These are phyloP conservation scores for Acromyrmex charruanus DNA, from an alignment of 1,140 invertebrate species.

Conservation along the genomic window DNA sequence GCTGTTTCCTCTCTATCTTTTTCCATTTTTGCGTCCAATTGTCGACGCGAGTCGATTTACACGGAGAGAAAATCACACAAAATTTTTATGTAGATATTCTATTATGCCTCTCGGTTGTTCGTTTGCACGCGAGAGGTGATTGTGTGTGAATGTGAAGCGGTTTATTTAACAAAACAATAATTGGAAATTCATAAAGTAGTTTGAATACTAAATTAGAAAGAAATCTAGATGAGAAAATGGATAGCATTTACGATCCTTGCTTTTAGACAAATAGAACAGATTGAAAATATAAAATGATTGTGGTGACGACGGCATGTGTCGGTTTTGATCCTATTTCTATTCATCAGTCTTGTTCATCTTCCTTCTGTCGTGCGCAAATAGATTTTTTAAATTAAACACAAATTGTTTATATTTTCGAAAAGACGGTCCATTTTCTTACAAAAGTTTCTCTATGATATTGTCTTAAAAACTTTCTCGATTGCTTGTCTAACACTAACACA, in stretches of 20 bases:
- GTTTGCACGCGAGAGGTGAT: neutral
- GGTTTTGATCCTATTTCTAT: slow-evolving; percentile 71
- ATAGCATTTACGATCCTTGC: neutral
- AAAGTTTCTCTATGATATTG: neutral
- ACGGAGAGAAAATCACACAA: neutral
- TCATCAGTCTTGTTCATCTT: slow-evolving; percentile 66
- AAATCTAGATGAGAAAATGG: neutral
- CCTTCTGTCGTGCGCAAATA: slow-evolving; percentile 61
- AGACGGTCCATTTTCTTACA: slow-evolving; percentile 43
- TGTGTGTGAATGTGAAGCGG: too few species aligned
- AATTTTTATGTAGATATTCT: slow-evolving; percentile 22
- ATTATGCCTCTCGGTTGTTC: neutral
- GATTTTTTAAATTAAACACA: slow-evolving; percentile 71
- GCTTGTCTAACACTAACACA: neutral
- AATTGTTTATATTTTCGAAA: slow-evolving; percentile 70
- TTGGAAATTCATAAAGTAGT: neutral
- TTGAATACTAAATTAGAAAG: neutral
- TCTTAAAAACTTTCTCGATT: neutral
- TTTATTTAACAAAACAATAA: neutral
- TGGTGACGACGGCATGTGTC: slow-evolving; percentile 13
- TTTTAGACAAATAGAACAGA: neutral
- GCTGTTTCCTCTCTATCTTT: neutral
- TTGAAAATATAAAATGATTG: neutral
- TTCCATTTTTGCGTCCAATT: neutral
- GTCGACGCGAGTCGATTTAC: neutral